Base-by-base conservation (phyloP, 2,888 invertebrate genomes). In the Anthoptus insignis region DNA sequence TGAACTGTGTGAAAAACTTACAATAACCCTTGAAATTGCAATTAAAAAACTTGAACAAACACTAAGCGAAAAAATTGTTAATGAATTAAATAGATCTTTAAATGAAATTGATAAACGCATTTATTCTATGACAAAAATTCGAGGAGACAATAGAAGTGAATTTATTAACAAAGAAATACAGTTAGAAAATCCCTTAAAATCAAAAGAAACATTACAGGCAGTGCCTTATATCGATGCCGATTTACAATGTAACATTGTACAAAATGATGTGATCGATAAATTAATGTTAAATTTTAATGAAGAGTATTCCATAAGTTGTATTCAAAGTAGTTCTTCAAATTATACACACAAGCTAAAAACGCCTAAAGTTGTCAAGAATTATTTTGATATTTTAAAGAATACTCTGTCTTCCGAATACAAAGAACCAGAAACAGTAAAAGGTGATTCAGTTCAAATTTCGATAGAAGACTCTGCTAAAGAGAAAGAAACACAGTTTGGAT, bases 1-100 rank as follows among this genome's bases (percentile, higher is more conserved):
- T 14, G 86, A 89, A 11, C 73, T 91, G 22, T 87, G 83, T 84
- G 85, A 89, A 4, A 82, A 76, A 61, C 67, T 91, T 6, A 75
- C 78, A 5, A 32, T 76, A 67, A 74, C 81, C 1, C 65, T 92
- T 49, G 89, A 91, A 61, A 58, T 78, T 27, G 76, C 86, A 56
- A 70, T 88, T 0, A 82, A 80, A 72, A 82, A 74, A 71, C 73
- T 91, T 9, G 89, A 91, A 75, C 78, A 82, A 4, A 79, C 81
- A 4, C 59, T 92, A 22, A 72, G 80, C 8, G 81, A 86, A 0
- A 89, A 82, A 75, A 83, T 90, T 47, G 64, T 81, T 6, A 81
- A 64, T 21, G 87, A 89, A 72, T 65, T 91, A n/a, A 84, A 79
- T 37, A 78, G 69, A 34, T 59, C 79, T 6, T 64, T 75, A 6